Base-by-base conservation (phyloP, 2,797 vertebrate species). In the Petrocephalus schoutedeni region DNA sequence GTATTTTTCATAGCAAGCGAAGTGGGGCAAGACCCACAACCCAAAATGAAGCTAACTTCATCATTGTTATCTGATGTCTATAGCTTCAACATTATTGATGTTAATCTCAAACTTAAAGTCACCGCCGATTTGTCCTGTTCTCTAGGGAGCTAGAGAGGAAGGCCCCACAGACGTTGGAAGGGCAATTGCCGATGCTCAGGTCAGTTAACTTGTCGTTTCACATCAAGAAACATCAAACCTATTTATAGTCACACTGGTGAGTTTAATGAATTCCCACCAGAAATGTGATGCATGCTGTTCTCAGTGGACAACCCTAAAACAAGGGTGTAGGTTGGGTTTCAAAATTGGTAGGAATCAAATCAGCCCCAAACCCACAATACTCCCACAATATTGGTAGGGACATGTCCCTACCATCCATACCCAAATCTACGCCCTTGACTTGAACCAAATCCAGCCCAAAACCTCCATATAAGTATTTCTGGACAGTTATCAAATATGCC, bases 91-190 rank as follows among this genome's bases (percentile, higher is more conserved):
- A 53, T 54, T 12, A 7, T 51, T 71, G 56, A 41, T 51, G 56
- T 56, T 86, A 1, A 82, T 53, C 28, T 87, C 9, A 49, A 16
- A 9, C 41, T 87, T 23, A 53, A 28, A 54, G 21, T 14, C n/a
- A 16, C 10, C 4, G 7, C 41, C 1, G 59, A 54, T 54, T 84
- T 28, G 16, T 54, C 90, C 8, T 89, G 56, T 87, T 89, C 23
- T 23, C 32, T 89, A 99, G 98, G 98, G 98, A 86, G 97, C 96
- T 87, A 96, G 98, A 2, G 98, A 98, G 0, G 97, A 98, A 88
- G 96, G 95, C 56, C 95, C 94, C 87, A 97, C 94, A 84, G 95
- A 98, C 89, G 16, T 91, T 59, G 94, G 95, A 1, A 95, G 95
- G 93, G 97, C 96, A 0, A 86, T 88, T 0, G 95, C 94, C 85